A percentile compares a stretch with the other conserved stretches of the same genome.
Conservation (phyloP, 1,140 invertebrate genomes). For the Geopemphigus sp. region DNA sequence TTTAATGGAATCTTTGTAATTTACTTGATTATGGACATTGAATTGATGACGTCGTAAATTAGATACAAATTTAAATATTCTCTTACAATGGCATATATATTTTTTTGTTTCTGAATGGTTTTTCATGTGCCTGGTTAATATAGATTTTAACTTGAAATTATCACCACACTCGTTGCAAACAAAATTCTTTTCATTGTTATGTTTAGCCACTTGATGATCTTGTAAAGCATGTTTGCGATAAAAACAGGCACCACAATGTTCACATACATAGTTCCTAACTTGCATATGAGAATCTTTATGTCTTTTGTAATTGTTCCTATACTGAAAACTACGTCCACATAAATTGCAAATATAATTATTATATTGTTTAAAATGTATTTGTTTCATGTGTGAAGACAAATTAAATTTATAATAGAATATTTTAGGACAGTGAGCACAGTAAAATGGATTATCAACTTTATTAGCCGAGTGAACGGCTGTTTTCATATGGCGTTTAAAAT, state of each 20-base stretch:
- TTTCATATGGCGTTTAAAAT: slow-evolving; percentile 39
- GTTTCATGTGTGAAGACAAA: slow-evolving; percentile 25
- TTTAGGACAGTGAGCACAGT: slow-evolving; percentile 42
- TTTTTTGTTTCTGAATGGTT: slow-evolving; percentile 31
- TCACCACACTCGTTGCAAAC: slow-evolving; percentile 29
- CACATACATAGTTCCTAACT: slow-evolving; percentile 38
- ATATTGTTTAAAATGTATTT: slow-evolving; percentile 38
- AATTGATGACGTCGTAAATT: slow-evolving; percentile 45
- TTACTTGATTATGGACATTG: slow-evolving; percentile 29
- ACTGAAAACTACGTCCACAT: slow-evolving; percentile 29
- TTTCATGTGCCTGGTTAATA: slow-evolving; percentile 33
- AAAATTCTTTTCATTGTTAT: slow-evolving; percentile 43
- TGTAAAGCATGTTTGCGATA: slow-evolving; percentile 14
- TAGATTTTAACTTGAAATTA: slow-evolving; percentile 42
- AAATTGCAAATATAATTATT: slow-evolving; percentile 37
- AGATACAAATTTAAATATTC: slow-evolving; percentile 32
- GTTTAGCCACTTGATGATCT: slow-evolving; percentile 27
- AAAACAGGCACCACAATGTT: slow-evolving; percentile 44
- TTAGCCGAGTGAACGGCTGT: not conserved
- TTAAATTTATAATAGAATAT: slow-evolving; percentile 48
- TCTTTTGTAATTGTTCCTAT: slow-evolving; percentile 38
- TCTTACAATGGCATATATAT: slow-evolving; percentile 18
- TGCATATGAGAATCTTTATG: slow-evolving; percentile 42
- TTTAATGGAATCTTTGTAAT: not conserved
- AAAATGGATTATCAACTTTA: slow-evolving; percentile 21